These are phyloP conservation scores for Lepidocyrtoides sp. DNA, from an alignment of 2,888 invertebrate species.

Conservation along the genomic window DNA sequence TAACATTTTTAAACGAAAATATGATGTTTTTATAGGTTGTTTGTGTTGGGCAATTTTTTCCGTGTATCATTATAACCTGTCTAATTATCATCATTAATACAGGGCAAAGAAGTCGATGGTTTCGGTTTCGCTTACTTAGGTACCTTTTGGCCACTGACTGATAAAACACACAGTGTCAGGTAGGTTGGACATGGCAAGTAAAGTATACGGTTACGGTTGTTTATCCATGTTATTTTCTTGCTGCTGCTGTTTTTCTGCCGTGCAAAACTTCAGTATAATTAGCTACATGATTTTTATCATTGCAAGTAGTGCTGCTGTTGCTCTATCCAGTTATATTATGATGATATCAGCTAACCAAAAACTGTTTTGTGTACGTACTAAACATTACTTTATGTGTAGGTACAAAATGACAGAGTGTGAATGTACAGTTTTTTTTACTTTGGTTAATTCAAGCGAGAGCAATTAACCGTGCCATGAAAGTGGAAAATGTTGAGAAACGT, in stretches of 20 bases:
- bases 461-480: slow-evolving; percentile 32
- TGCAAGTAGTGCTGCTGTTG: neutral
- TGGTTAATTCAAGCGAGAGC: slow-evolving; percentile 16
- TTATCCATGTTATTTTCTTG: slow-evolving; percentile 20
- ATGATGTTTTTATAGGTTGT: neutral
- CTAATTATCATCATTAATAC: slow-evolving; percentile 77
- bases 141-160: slow-evolving; percentile 47
- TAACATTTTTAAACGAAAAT: slow-evolving; percentile 1
- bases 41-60: slow-evolving; percentile 22
- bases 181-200: slow-evolving; percentile 46
- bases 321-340: too few species aligned
- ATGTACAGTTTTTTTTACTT: neutral
- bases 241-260: slow-evolving; percentile 14
- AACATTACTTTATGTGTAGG: neutral
- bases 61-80: slow-evolving; percentile 57
- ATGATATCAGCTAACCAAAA: neutral
- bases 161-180: slow-evolving; percentile 67
- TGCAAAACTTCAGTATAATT: slow-evolving; percentile 70
- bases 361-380: slow-evolving; percentile 23
- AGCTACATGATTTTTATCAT: slow-evolving; percentile 64
- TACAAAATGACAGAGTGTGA: neutral
- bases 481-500: neutral
- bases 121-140: slow-evolving; percentile 26
- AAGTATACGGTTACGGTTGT: slow-evolving; percentile 28
- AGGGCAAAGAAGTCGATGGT: slow-evolving; percentile 45